Conservation (phyloP, 2,888 invertebrate genomes). For the Scaptomyza reducta region DNA sequence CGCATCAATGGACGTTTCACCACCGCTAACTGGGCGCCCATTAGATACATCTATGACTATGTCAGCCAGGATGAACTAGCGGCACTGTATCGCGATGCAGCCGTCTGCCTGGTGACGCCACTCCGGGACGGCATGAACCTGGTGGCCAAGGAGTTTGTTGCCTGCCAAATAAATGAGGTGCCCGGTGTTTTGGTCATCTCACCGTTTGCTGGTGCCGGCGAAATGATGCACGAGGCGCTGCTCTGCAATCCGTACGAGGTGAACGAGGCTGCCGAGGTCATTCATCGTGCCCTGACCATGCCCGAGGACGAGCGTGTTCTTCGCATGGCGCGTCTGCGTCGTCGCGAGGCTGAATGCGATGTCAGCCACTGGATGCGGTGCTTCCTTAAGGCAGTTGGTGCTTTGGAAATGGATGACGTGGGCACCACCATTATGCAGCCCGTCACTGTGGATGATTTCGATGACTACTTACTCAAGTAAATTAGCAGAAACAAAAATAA, state of each 20-base stretch:
- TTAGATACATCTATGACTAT: slow-evolving; percentile 93
- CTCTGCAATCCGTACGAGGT: slow-evolving; percentile 95
- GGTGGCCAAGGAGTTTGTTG: slow-evolving; percentile 96
- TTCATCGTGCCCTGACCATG: slow-evolving; percentile 94
- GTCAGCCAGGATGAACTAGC: slow-evolving; percentile 94
- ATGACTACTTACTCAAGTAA: slow-evolving; percentile 94
- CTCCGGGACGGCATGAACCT: slow-evolving; percentile 96
- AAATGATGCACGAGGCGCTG: slow-evolving; percentile 96
- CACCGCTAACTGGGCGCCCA: slow-evolving; percentile 96
- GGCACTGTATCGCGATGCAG: slow-evolving; percentile 93
- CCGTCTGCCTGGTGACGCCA: slow-evolving; percentile 94
- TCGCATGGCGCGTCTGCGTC: slow-evolving; percentile 93
- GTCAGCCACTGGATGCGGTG: slow-evolving; percentile 95
- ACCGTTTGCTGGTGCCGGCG: slow-evolving; percentile 96
- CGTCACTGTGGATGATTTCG: slow-evolving; percentile 95
- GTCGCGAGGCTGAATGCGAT: slow-evolving; percentile 92
- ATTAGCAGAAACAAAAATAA: slow-evolving; percentile 63
- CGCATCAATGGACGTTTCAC: slow-evolving; percentile 94
- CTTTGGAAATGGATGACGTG: slow-evolving; percentile 92
- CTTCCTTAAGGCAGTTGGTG: slow-evolving; percentile 94
- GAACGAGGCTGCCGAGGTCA: slow-evolving; percentile 93
- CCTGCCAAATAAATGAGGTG: slow-evolving; percentile 93
- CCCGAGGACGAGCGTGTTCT: slow-evolving; percentile 94
- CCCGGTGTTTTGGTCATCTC: slow-evolving; percentile 95
- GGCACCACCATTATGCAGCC: slow-evolving; percentile 94